These are phyloP conservation scores for Rhamphomyia laevipes DNA, from an alignment of 2,888 invertebrate genomes.

Conservation along the genomic window DNA sequence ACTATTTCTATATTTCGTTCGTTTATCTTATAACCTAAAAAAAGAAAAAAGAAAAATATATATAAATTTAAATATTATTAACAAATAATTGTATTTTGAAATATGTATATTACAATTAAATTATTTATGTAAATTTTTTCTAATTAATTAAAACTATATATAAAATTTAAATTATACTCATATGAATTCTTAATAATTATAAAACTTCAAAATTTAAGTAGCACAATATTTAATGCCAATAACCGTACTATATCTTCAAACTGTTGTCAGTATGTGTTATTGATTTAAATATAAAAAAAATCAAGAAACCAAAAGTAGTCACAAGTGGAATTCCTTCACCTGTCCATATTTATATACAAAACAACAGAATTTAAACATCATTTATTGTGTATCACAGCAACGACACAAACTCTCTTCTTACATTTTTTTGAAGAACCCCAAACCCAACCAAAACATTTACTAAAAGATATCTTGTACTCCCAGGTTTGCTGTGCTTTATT, in stretches of 20 bases:
- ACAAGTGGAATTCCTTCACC: background rate
- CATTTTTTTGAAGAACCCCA: too few relatives aligned
- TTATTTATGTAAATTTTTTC: background rate
- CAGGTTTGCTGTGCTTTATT: too few relatives aligned
- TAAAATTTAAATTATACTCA: background rate
- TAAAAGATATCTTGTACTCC: too few relatives aligned
- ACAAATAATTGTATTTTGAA: background rate
- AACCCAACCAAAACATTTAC: too few relatives aligned
- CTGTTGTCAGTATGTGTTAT: too few relatives aligned
- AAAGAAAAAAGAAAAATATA: background rate
- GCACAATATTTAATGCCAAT: too few relatives aligned
- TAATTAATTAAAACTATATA: background rate
- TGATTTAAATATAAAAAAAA: too few relatives aligned
- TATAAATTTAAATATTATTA: background rate
- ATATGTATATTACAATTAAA: background rate
- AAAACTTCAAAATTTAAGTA: too few relatives aligned
- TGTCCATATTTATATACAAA: background rate
- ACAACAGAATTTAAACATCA: background rate
- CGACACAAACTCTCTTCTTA: too few relatives aligned
- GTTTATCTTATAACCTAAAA: conserved; percentile 6
- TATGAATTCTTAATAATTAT: background rate
- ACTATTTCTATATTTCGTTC: background rate
- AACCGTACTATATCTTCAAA: too few relatives aligned
- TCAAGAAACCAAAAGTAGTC: background rate
- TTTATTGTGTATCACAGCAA: too few relatives aligned